A percentile compares a stretch with the other conserved stretches of the same genome.
These are phyloP conservation scores for Psilopsiagon aymara DNA, from an alignment of 2,113 vertebrate species.

Conservation along the genomic window DNA sequence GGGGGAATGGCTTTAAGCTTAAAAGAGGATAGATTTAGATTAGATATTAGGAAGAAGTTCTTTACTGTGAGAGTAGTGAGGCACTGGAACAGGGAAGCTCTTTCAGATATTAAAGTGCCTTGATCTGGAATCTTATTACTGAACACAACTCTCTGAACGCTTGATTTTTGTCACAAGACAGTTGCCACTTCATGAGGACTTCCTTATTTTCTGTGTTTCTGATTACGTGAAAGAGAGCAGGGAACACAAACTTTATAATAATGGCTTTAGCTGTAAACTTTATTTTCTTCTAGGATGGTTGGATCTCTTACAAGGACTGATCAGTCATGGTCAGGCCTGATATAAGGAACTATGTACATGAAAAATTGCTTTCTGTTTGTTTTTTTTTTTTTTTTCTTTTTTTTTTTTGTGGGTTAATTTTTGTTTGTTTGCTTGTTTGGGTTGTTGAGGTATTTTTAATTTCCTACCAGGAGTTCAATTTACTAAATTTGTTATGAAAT, in stretches of 20 bases:
- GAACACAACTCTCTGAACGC: background rate
- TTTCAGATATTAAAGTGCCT: background rate
- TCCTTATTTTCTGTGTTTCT: background rate
- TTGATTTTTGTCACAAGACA: background rate
- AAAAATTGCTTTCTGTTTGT: background rate
- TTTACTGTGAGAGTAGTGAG: background rate
- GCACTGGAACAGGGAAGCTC: background rate
- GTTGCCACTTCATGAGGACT: background rate
- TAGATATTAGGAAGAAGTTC: background rate
- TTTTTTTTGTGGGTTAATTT: no score
- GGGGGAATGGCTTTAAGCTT: background rate
- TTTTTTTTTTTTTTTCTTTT: background rate
- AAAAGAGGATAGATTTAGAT: background rate
- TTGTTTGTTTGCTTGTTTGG: background rate
- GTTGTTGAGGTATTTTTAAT: background rate
- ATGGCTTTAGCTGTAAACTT: background rate
- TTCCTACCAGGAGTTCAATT: background rate
- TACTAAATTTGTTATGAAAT: background rate
- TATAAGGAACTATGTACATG: background rate
- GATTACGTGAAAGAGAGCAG: background rate
- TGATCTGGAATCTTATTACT: background rate
- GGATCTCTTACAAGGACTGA: background rate
- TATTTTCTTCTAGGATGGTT: background rate
- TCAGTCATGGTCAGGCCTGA: background rate
- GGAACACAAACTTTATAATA: background rate